Conservation (phyloP, 1,140 invertebrate genomes). For the Varroa destructor region DNA sequence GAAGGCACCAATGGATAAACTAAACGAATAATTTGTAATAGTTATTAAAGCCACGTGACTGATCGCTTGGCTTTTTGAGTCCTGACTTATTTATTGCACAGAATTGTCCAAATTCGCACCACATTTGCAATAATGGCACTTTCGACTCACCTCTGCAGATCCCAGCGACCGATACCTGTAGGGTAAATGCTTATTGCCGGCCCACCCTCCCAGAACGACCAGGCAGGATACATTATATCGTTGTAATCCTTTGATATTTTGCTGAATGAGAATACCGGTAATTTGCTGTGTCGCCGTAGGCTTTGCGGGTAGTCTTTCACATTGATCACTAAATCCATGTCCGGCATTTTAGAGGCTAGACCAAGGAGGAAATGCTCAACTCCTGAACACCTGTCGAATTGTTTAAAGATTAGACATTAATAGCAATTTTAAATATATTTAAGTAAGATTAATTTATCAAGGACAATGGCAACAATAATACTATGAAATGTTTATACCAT, state of each 20-base stretch:
- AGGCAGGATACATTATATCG: conserved; percentile 91
- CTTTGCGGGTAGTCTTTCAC: conserved; percentile 83
- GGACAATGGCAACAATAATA: conserved; percentile 1
- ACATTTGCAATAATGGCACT: too few species aligned
- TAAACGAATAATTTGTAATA: too few species aligned
- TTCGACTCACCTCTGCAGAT: conserved; percentile 52
- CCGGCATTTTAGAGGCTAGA: conserved; percentile 53
- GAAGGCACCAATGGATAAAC: too few species aligned
- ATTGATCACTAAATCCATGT: conserved; percentile 79
- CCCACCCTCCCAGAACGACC: conserved; percentile 95
- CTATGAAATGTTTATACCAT: background rate
- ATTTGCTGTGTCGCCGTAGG: conserved; percentile 48
- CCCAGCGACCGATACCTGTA: conserved; percentile 81
- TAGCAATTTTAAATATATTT: too few species aligned
- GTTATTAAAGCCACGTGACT: too few species aligned
- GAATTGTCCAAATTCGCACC: too few species aligned
- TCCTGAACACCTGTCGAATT: conserved; percentile 57
- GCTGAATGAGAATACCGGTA: conserved; percentile 86
- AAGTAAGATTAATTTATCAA: conserved; percentile 12
- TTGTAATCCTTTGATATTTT: conserved; percentile 70
- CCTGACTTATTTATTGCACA: too few species aligned
- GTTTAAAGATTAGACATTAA: conserved; percentile 37
- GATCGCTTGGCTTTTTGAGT: too few species aligned
- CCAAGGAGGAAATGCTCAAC: conserved; percentile 67
- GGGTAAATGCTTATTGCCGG: conserved; percentile 86